These are phyloP conservation scores for Mesaphorura yosii DNA, from an alignment of 1,140 invertebrate genomes.

Conservation along the genomic window DNA sequence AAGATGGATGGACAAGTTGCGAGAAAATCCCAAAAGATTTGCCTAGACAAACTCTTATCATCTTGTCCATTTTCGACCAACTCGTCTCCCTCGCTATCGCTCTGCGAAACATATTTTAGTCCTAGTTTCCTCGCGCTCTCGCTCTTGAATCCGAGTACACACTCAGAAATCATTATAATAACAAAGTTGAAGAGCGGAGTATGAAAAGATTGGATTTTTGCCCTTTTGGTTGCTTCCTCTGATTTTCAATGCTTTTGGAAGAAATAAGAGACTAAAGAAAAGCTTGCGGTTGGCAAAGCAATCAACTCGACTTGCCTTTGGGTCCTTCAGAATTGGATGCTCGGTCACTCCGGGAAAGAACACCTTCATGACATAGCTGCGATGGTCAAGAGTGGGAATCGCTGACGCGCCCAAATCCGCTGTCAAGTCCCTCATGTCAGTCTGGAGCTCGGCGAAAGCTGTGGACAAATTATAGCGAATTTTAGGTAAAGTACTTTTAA, in stretches of 20 bases:
- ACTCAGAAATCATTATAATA: no score
- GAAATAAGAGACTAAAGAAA: not conserved
- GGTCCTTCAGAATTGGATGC: conserved; percentile 78
- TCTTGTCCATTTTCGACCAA: no score
- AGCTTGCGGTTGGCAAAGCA: not conserved
- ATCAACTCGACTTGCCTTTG: conserved; percentile 46
- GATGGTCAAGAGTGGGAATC: conserved; percentile 89
- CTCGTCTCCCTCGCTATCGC: no score
- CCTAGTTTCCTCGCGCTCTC: no score
- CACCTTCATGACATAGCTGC: conserved; percentile 96
- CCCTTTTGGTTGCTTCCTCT: no score
- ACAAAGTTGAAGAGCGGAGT: no score
- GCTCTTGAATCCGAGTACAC: no score
- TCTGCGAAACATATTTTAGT: no score
- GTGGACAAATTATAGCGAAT: conserved; percentile 32
- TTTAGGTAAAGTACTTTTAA: no score
- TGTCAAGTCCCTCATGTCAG: conserved; percentile 95
- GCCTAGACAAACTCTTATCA: conserved; percentile 7
- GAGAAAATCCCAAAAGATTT: conserved; percentile 13
- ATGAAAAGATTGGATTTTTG: no score
- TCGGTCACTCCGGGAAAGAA: conserved; percentile 91
- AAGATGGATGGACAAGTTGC: conserved; percentile 19
- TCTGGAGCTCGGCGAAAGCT: conserved; percentile 98
- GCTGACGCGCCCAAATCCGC: conserved; percentile 90
- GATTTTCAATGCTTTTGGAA: no score